phyloP scores from a whole-genome alignment of 2,888 invertebrate species.

The Polydrusus tereticollis region DNA sequence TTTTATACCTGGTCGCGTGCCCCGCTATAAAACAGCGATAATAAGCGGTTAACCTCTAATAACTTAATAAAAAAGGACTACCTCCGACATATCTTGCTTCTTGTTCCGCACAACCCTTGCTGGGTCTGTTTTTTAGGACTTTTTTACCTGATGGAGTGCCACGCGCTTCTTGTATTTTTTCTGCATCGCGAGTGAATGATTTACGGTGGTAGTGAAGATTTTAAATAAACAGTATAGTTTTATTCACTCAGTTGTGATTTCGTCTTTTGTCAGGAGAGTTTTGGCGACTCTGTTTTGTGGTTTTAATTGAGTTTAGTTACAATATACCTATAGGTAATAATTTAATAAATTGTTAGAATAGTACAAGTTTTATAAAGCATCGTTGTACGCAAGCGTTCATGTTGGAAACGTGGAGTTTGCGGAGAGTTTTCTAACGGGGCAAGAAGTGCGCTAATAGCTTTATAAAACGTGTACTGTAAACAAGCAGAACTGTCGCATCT shows the following conservation, averaged over 20 bases:
- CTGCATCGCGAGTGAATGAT: slow-evolving; percentile 24
- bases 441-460: no score
- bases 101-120: slow-evolving; percentile 58
- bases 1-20: slow-evolving; percentile 66
- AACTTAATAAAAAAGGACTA: slow-evolving; percentile 64
- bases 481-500: no score
- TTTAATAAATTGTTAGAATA: no score
- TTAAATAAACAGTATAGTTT: slow-evolving; percentile 1
- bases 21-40: slow-evolving; percentile 64
- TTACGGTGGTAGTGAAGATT: slow-evolving; percentile 18
- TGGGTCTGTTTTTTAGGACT: slow-evolving; percentile 55
- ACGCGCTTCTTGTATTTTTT: slow-evolving; percentile 52
- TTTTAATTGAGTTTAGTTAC: no score
- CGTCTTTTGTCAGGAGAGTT: no score
- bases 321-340: no score
- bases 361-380: no score
- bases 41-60: slow-evolving; percentile 66
- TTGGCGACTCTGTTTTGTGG: no score
- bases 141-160: slow-evolving; percentile 61
- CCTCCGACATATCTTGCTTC: slow-evolving; percentile 53
- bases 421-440: no score
- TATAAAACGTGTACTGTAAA: no score
- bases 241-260: background rate
- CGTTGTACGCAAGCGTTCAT: no score
- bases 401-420: no score